Evolutionary conservation across 1,140 invertebrate genomes (phyloP).

Genomic region (Trinorchestia longiramus): DNA sequence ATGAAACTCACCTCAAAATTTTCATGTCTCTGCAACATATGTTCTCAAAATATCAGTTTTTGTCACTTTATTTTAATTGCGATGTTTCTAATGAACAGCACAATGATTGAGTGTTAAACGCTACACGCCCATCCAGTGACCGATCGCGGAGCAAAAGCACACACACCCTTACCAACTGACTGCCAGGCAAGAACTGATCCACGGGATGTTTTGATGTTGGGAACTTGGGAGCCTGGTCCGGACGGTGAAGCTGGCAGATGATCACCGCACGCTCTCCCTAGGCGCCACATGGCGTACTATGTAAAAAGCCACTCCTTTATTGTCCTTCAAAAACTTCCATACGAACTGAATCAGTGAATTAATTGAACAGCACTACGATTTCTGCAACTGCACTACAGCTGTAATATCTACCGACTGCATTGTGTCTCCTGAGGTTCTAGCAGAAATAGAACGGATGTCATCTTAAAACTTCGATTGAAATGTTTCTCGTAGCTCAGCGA

Average conservation of each 20-base stretch:
- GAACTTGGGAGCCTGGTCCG: background rate
- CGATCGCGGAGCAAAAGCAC: background rate
- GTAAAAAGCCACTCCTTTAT: background rate
- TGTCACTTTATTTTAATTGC: background rate
- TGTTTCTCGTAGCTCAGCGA: constrained; percentile 1
- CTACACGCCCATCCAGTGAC: constrained; percentile 27
- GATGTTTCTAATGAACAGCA: background rate
- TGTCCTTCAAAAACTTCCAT: background rate
- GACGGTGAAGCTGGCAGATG: background rate
- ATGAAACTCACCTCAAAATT: background rate
- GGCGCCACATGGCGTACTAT: background rate
- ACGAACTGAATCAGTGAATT: background rate
- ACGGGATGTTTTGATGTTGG: background rate
- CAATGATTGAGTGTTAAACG: background rate
- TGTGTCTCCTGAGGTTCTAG: background rate
- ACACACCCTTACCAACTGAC: background rate
- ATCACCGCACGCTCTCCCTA: constrained; percentile 4
- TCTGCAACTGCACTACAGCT: background rate
- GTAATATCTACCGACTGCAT: background rate
- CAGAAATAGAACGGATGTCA: background rate
- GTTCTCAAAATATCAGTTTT: background rate
- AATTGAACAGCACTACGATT: background rate
- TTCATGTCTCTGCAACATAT: background rate
- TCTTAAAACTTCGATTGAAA: background rate
- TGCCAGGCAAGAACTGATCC: background rate